A percentile compares a stretch with the other conserved stretches of the same genome.
Conservation (phyloP, 2,888 invertebrate species). For the Tiliacea citrago region DNA sequence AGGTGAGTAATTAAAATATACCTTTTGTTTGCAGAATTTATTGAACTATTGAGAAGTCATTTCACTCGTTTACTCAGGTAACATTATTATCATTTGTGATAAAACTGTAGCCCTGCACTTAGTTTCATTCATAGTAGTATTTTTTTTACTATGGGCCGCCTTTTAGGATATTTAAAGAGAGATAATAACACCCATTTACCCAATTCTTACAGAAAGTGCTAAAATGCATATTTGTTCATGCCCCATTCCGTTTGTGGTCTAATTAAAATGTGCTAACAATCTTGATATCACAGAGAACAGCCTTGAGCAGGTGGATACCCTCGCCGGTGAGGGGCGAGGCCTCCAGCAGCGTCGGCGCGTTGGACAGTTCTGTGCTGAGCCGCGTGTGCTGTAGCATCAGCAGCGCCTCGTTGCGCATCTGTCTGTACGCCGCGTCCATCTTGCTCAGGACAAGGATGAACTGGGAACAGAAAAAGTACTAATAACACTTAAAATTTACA, state of each 20-base stretch:
- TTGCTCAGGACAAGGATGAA: slow-evolving; percentile 94
- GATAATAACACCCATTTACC: neutral
- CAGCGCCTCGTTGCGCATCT: slow-evolving; percentile 96
- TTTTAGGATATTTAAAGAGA: neutral
- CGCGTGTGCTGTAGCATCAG: slow-evolving; percentile 95
- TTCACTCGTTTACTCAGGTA: neutral
- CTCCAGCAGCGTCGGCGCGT: slow-evolving; percentile 93
- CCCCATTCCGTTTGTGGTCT: too few species aligned
- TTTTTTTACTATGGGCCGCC: neutral
- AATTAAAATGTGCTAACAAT: slow-evolving; percentile 46
- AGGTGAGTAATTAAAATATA: neutral
- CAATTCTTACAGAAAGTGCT: neutral
- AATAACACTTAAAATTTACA: too few species aligned
- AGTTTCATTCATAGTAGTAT: neutral
- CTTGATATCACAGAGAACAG: slow-evolving; percentile 75
- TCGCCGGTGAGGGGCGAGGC: slow-evolving; percentile 93
- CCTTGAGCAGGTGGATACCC: slow-evolving; percentile 92
- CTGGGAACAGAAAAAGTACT: slow-evolving; percentile 77
- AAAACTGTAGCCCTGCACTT: neutral
- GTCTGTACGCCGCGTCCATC: slow-evolving; percentile 96
- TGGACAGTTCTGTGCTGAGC: slow-evolving; percentile 92
- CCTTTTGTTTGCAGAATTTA: slow-evolving; percentile 6
- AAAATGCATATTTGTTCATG: neutral
- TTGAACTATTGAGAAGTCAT: neutral
- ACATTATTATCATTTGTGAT: neutral